A percentile compares a stretch with the other conserved stretches of the same genome.
These are phyloP conservation scores for Karalla daura DNA, from an alignment of 2,797 vertebrate species.

Conservation along the genomic window DNA sequence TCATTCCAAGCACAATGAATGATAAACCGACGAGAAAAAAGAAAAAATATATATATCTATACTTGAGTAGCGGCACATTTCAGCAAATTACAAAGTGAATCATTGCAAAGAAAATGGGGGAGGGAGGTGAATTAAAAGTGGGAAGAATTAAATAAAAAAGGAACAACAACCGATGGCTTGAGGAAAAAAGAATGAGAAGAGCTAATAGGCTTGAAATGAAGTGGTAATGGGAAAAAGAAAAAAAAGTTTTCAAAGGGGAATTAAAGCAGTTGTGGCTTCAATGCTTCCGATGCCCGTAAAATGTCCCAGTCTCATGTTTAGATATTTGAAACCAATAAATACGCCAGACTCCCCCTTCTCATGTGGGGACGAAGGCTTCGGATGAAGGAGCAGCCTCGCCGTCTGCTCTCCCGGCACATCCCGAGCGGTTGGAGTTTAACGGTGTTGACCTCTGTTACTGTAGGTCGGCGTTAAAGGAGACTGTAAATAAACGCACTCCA, in stretches of 20 bases:
- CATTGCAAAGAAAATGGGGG: conserved; percentile 9
- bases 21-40: conserved; percentile 8
- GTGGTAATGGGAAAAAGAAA: not conserved
- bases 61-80: conserved; percentile 7
- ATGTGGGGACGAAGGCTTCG: not conserved
- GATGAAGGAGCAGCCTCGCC: not conserved
- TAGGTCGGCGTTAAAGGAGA: conserved; percentile 36
- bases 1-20: not conserved
- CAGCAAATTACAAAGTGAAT: conserved; percentile 18
- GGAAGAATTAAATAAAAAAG: not conserved
- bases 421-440: conserved; percentile 11
- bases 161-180: conserved; percentile 15
- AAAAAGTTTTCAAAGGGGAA: conserved; percentile 6
- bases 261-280: not conserved
- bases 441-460: conserved; percentile 20
- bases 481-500: conserved; percentile 57
- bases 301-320: not conserved
- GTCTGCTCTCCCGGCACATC: not conserved
- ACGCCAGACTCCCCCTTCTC: too few species aligned
- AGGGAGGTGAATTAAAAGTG: conserved; percentile 8
- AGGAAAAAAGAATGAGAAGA: conserved; percentile 21
- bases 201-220: conserved; percentile 37
- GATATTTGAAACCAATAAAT: not conserved
- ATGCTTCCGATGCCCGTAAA: not conserved
- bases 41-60: too few species aligned